A percentile compares a stretch with the other conserved stretches of the same genome.
These are phyloP conservation scores for Channa argus DNA, from an alignment of 2,113 vertebrate genomes.

Conservation along the genomic window DNA sequence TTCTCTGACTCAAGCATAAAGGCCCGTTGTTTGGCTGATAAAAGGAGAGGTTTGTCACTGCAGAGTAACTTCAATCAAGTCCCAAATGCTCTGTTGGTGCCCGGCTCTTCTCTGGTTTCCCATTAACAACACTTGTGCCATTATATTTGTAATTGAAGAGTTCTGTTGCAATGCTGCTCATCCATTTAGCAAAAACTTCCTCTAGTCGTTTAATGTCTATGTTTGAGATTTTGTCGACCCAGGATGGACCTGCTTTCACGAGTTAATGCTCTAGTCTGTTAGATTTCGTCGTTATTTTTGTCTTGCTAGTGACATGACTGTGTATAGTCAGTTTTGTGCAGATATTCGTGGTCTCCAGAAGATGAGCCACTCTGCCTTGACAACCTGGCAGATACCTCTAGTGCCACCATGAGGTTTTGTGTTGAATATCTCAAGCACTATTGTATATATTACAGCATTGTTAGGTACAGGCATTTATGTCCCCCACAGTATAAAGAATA, in stretches of 20 bases:
- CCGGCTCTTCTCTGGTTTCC: conserved; percentile 50
- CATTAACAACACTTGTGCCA: conserved; percentile 7
- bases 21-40: conserved; percentile 58
- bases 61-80: conserved; percentile 26
- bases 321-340: neutral
- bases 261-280: too few species aligned
- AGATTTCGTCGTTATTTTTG: neutral
- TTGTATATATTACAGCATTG: too few species aligned
- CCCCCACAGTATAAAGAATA: too few species aligned
- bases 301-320: neutral
- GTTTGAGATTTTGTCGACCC: neutral
- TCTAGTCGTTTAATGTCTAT: neutral
- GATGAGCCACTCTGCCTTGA: too few species aligned
- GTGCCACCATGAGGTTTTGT: too few species aligned
- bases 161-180: neutral
- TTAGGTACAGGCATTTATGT: too few species aligned
- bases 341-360: too few species aligned
- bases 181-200: conserved; percentile 16
- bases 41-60: conserved; percentile 39
- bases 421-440: too few species aligned
- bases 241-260: neutral
- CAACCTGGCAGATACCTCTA: too few species aligned
- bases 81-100: conserved; percentile 25
- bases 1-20: conserved; percentile 62
- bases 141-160: conserved; percentile 42